Conservation (phyloP, 2,888 invertebrate species). For the Geophilus truncorum region DNA sequence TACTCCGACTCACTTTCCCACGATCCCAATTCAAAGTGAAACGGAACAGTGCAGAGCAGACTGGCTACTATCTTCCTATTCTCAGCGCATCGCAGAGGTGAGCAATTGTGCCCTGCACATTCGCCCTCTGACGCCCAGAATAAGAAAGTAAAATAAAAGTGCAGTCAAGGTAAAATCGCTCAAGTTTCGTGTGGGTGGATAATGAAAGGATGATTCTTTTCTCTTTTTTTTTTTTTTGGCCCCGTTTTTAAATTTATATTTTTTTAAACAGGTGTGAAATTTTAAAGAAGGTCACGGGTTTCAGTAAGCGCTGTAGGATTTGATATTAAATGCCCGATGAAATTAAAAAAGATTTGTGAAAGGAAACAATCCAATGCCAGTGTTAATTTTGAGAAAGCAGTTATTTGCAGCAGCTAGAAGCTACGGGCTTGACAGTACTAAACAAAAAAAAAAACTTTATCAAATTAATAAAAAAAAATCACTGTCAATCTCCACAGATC, state of each 20-base stretch:
- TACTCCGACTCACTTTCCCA: slow-evolving; percentile 1
- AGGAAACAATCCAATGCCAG: not conserved
- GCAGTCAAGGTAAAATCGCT: slow-evolving; percentile 11
- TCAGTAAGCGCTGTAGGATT: not conserved
- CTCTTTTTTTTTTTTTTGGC: not conserved
- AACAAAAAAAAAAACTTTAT: no score
- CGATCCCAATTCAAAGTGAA: slow-evolving; percentile 21
- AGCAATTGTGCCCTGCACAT: slow-evolving; percentile 17
- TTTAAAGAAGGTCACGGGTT: not conserved
- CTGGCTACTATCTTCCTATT: not conserved
- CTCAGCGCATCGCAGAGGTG: not conserved
- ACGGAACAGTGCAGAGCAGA: slow-evolving; percentile 10
- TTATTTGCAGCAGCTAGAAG: not conserved
- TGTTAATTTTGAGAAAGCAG: not conserved
- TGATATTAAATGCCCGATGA: not conserved
- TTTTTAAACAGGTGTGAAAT: not conserved
- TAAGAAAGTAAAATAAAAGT: not conserved
- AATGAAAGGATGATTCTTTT: slow-evolving; percentile 12
- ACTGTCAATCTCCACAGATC: no score
- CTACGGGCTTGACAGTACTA: not conserved
- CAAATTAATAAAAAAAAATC: no score
- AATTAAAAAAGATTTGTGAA: no score
- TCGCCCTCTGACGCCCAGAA: not conserved
- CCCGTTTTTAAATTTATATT: not conserved
- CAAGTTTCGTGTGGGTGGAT: not conserved